phyloP scores from a whole-genome alignment of 37 sponge, comb jelly and placozoan genomes.

The Crambe crambe region DNA sequence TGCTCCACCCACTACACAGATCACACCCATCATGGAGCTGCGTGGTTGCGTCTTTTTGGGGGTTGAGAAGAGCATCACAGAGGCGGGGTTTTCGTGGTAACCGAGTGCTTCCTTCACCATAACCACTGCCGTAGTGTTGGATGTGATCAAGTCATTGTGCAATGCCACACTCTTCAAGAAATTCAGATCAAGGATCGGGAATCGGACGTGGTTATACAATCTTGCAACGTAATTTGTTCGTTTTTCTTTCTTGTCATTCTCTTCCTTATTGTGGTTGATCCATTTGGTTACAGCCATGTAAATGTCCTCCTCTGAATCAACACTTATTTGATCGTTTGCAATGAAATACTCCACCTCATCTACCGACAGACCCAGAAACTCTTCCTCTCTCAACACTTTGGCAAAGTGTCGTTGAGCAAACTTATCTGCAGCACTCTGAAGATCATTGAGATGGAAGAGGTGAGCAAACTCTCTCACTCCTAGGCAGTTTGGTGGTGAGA shows the following conservation, averaged over 20 bases:
- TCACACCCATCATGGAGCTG: conserved; percentile 63
- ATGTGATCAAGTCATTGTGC: conserved; percentile 28
- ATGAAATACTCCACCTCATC: conserved; percentile 59
- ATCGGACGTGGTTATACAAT: conserved; percentile 69
- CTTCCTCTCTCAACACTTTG: conserved; percentile 38
- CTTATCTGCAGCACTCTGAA: conserved; percentile 16
- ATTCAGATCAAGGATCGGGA: conserved; percentile 60
- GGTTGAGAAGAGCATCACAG: conserved; percentile 46
- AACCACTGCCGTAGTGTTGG: conserved; percentile 1
- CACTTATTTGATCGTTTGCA: conserved; percentile 50
- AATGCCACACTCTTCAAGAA: conserved; percentile 43
- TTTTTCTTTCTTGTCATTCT: not conserved
- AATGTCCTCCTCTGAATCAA: conserved; percentile 76
- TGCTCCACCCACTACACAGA: conserved; percentile 76
- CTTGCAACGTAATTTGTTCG: conserved; percentile 18
- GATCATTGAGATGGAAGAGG: conserved; percentile 37
- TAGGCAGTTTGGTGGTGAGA: conserved; percentile 68
- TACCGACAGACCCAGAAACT: conserved; percentile 57
- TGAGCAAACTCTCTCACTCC: conserved; percentile 60
- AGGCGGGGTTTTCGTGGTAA: conserved; percentile 73
- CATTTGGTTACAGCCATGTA: conserved; percentile 73
- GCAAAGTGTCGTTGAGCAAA: conserved; percentile 66
- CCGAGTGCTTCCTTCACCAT: conserved; percentile 68
- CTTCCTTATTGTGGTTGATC: conserved; percentile 62
- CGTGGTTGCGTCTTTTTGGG: conserved; percentile 76